These are phyloP conservation scores for Motacilla alba DNA, from an alignment of 2,113 vertebrate genomes.

Conservation along the genomic window DNA sequence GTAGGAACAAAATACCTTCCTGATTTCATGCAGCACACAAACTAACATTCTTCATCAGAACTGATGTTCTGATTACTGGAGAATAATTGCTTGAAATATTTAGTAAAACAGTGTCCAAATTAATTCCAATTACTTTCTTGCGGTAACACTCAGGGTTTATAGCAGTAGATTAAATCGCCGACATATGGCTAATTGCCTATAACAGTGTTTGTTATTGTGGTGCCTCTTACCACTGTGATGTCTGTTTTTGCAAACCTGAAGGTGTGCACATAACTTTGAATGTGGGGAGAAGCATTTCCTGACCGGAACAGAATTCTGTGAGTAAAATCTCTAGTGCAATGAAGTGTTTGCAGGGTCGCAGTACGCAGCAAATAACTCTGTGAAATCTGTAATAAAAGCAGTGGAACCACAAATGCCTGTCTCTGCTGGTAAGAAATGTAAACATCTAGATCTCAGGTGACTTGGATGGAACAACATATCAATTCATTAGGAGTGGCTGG, in stretches of 20 bases:
- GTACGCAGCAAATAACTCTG: neutral
- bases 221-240: neutral
- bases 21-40: neutral
- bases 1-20: neutral
- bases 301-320: neutral
- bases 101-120: slow-evolving; percentile 30
- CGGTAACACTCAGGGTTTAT: neutral
- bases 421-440: neutral
- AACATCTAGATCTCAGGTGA: neutral
- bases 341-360: neutral
- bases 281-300: neutral
- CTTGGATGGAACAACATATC: neutral
- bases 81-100: slow-evolving; percentile 48
- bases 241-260: neutral
- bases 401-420: neutral
- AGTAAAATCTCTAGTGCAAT: neutral
- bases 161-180: neutral
- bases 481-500: neutral
- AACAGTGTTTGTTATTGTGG: neutral
- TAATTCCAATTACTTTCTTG: slow-evolving; percentile 43
- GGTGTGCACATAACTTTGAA: neutral
- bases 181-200: slow-evolving; percentile 35
- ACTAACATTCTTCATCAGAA: slow-evolving; percentile 9
- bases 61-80: slow-evolving; percentile 7
- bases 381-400: neutral